A percentile compares a stretch with the other conserved stretches of the same genome.
phyloP scores from a whole-genome alignment of 2,113 vertebrate species.

The Ardeotis arabs region DNA sequence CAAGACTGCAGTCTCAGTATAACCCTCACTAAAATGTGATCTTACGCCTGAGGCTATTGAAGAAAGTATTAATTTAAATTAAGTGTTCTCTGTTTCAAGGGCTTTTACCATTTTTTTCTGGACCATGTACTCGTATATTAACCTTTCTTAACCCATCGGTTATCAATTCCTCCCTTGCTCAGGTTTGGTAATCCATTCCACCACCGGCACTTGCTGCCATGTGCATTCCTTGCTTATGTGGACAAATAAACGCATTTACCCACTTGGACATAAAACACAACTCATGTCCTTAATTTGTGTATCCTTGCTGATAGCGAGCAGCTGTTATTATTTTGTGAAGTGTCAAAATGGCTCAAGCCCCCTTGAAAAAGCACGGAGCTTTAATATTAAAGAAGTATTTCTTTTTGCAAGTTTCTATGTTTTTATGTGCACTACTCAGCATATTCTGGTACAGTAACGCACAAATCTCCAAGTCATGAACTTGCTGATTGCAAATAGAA shows the following conservation, averaged over 20 bases:
- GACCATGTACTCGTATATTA: fast-evolving
- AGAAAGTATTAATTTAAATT: background rate
- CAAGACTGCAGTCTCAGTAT: background rate
- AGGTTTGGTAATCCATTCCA: background rate
- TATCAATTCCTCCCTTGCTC: background rate
- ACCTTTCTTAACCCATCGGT: background rate
- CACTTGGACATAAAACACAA: background rate
- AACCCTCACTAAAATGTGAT: background rate
- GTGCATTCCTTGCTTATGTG: background rate
- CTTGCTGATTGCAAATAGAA: background rate
- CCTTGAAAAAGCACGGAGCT: background rate
- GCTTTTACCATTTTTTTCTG: background rate
- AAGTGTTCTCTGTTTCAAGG: background rate
- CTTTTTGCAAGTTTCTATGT: too few relatives aligned
- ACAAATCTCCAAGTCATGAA: background rate
- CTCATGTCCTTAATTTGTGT: background rate
- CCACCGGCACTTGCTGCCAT: background rate
- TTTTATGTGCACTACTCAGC: background rate
- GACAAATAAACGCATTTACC: background rate
- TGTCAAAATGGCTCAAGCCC: background rate
- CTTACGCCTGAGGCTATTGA: background rate
- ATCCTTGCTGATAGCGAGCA: background rate
- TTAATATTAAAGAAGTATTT: background rate
- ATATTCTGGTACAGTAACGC: background rate
- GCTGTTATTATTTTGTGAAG: background rate